A percentile compares a stretch with the other conserved stretches of the same genome.
Conservation (phyloP, 2,888 invertebrate species). For the Pilophorus perplexus region DNA sequence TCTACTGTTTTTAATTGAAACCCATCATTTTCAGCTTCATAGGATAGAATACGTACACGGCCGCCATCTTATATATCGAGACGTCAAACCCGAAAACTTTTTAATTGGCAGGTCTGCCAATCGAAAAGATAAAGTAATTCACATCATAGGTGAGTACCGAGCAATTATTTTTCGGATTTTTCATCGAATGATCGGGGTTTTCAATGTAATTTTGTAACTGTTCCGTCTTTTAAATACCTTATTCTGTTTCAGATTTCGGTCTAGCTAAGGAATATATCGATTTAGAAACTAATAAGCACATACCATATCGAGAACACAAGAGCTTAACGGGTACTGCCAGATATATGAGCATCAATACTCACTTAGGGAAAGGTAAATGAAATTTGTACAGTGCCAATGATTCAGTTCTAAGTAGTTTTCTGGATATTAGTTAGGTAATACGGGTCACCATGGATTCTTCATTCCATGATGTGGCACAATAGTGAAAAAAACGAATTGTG, state of each 20-base stretch:
- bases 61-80: slow-evolving; percentile 97
- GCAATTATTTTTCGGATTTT: too few species aligned
- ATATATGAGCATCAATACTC: slow-evolving; percentile 99
- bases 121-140: slow-evolving; percentile 96
- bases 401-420: too few species aligned
- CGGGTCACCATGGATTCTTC: neutral
- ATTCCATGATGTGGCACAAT: too few species aligned
- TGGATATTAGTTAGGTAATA: too few species aligned
- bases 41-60: slow-evolving; percentile 99
- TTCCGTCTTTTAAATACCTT: neutral
- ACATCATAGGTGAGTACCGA: slow-evolving; percentile 81
- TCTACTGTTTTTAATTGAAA: too few species aligned
- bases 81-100: slow-evolving; percentile 99
- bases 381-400: too few species aligned
- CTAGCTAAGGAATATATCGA: slow-evolving; percentile 99
- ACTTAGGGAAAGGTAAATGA: slow-evolving; percentile 93
- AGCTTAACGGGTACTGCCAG: slow-evolving; percentile 99
- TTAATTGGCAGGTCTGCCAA: slow-evolving; percentile 96
- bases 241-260: slow-evolving; percentile 82
- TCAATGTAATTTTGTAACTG: neutral
- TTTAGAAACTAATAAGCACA: slow-evolving; percentile 99
- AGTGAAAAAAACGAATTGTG: too few species aligned
- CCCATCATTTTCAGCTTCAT: slow-evolving; percentile 87
- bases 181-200: too few species aligned
- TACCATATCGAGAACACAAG: slow-evolving; percentile 99